phyloP scores from a whole-genome alignment of 2,888 invertebrate genomes.

The Bruchidius siliquastri region DNA sequence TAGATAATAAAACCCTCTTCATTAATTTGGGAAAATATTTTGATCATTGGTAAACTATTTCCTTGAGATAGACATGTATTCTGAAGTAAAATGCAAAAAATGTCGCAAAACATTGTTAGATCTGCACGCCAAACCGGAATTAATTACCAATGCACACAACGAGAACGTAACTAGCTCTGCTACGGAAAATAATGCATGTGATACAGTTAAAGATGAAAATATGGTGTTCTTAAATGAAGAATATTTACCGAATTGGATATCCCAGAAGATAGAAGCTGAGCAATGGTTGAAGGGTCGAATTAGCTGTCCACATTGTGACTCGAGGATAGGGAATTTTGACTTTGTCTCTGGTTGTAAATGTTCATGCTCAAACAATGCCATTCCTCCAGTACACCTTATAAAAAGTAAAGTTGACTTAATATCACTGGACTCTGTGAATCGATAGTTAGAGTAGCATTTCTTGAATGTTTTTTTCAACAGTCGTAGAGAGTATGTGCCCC shows the following conservation, averaged over 20 bases:
- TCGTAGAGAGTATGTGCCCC: no score
- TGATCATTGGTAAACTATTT: no score
- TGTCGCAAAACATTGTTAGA: conserved; percentile 36
- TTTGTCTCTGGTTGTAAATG: conserved; percentile 62
- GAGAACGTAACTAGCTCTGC: conserved; percentile 9
- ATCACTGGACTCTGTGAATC: conserved; percentile 4
- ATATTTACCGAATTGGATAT: conserved; percentile 56
- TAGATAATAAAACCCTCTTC: no score
- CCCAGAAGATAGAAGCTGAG: conserved; percentile 50
- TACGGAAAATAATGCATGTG: conserved; percentile 17
- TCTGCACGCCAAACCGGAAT: conserved; percentile 19
- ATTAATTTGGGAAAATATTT: no score
- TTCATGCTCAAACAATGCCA: conserved; percentile 51
- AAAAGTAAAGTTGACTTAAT: conserved; percentile 59
- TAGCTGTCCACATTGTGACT: conserved; percentile 57
- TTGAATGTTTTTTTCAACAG: no score
- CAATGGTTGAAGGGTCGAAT: conserved; percentile 66
- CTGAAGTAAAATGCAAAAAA: conserved; percentile 38
- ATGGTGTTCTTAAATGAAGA: conserved; percentile 55
- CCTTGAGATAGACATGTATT: conserved; percentile 11
- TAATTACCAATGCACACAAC: conserved; percentile 36
- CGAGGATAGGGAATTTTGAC: conserved; percentile 63
- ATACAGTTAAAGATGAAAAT: conserved; percentile 27
- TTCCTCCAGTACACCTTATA: conserved; percentile 59
- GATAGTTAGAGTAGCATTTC: no score